Base-by-base conservation (phyloP, 2,888 invertebrate species). In the Chymomyza fuscimana region DNA sequence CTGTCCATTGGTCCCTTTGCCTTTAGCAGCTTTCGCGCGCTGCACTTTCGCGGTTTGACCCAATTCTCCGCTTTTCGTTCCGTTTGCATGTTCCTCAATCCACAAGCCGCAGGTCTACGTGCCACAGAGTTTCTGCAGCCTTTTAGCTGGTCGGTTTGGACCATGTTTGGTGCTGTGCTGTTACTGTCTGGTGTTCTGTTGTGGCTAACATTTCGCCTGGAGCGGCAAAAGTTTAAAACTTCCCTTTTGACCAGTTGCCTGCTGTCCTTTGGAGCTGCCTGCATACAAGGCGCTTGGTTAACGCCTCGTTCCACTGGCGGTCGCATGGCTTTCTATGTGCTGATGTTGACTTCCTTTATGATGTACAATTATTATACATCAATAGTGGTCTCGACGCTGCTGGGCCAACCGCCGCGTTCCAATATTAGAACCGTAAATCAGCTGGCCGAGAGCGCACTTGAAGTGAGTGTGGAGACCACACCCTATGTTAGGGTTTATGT, bases 351-450 rank as follows among this genome's bases (percentile, higher is more conserved):
- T 0, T 89, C 92, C 4, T 92, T 93, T 82, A 91, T 93, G 63
- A 87, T 95, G 66, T 94, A 94, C 82, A 94, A 94, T 12, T 93
- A 94, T 15, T 94, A 94, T 81, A 94, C 94, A 0, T 94, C 94
- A 0, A 93, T 93, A 82, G 94, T 94, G 73, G 94, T 95, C 0
- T 94, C 94, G 1, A 91, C 94, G 6, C 88, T 95, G 19, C 92
- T 94, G 79, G 93, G 94, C 0, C 93, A 93, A 0, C 93, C 94
- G 0, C 91, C 92, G 7, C 93, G 93, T 65, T 91, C 91, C 2
- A 84, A 76, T 58, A 93, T 95, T 12, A 92, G 91, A 54, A 93
- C 93, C 0, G 67, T 94, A 1, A 86, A 91, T 0, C 93, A 94
- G 74, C 88, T 95, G 67, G 89, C 93, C 1, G 91, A 92, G 58